Evolutionary conservation across 1,140 invertebrate genomes (phyloP).

Genomic region (Saccostrea echinata): DNA sequence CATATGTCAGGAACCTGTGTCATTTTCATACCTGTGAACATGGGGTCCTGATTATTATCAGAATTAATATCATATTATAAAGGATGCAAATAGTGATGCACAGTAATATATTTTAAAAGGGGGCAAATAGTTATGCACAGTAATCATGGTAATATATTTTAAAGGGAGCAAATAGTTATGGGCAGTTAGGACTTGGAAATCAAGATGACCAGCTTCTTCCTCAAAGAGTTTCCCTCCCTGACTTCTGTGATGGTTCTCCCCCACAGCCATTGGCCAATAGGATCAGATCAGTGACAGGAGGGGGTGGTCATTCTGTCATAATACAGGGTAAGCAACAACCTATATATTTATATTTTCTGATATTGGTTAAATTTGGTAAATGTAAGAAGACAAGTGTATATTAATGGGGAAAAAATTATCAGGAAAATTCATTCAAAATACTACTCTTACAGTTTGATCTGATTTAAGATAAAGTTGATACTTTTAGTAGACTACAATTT

Average conservation of each 20-base stretch:
- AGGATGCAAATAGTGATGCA: slow-evolving; percentile 92
- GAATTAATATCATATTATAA: slow-evolving; percentile 23
- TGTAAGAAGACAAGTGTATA: too few species aligned
- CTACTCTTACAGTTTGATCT: too few species aligned
- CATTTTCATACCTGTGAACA: too few species aligned
- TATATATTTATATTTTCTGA: background rate
- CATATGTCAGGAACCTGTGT: too few species aligned
- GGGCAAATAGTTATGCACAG: too few species aligned
- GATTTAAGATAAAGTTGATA: too few species aligned
- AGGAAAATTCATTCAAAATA: too few species aligned
- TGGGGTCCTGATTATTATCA: too few species aligned
- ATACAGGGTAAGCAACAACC: slow-evolving; percentile 81
- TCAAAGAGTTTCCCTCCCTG: slow-evolving; percentile 79
- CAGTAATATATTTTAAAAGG: too few species aligned
- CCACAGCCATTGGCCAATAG: background rate
- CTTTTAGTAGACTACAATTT: too few species aligned
- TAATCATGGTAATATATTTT: background rate
- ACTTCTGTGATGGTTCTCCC: slow-evolving; percentile 72
- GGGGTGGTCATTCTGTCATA: slow-evolving; percentile 88
- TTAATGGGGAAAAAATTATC: background rate
- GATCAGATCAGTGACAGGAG: slow-evolving; percentile 85
- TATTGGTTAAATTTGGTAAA: too few species aligned
- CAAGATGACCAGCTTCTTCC: slow-evolving; percentile 85
- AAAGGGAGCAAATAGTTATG: slow-evolving; percentile 91
- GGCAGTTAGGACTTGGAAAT: slow-evolving; percentile 87